Base-by-base conservation (phyloP, 2,888 invertebrate genomes). In the Leptodirus hochenwartii region DNA sequence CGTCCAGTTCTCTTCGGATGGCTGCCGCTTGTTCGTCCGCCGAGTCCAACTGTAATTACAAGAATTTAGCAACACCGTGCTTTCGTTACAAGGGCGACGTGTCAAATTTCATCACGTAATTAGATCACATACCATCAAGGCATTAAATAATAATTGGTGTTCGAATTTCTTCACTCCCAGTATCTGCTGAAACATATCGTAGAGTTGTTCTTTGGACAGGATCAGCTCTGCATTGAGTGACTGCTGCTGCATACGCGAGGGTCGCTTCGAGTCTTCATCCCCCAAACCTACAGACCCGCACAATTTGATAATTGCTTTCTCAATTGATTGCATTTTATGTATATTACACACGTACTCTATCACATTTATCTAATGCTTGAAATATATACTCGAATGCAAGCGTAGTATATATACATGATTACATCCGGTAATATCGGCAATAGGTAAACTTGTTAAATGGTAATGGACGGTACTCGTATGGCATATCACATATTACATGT, bases 171-270 rank as follows among this genome's bases (percentile, higher is more conserved):
- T 98, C 31, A 99, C 87, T 31, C 82, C 82, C 37, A 99, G 65
- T 43, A 99, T 93, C 59, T 95, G 95, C 58, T 99, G 98, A 59
- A 98, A 99, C 91, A 98, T 95, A 57, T 99, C 98, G 59, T 93
- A 99, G 8, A 99, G 71, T 55, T 99, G 98, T 53, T 99, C 98
- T 61, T 99, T 99, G 45, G 91, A 90, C 42, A 96, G 69, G 50
- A 96, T 90, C 43, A 85, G 67, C 57, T 95, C 95, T 29, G 84
- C 88, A 59, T 82, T 95, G 47, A 81, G 64, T 38, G 76, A 77
- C 59, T 87, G 84, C 54, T 82, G 82, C 56, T 85, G 85, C 58
- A 84, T 78, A 41, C 85, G 64, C 17, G 80, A 75, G 29, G 87
- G 85, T 49, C 85, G 62, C 56, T 87, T 87, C 9, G 76, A 69